phyloP scores from a whole-genome alignment of 1,140 invertebrate genomes.

The Palaemon carinicauda region DNA sequence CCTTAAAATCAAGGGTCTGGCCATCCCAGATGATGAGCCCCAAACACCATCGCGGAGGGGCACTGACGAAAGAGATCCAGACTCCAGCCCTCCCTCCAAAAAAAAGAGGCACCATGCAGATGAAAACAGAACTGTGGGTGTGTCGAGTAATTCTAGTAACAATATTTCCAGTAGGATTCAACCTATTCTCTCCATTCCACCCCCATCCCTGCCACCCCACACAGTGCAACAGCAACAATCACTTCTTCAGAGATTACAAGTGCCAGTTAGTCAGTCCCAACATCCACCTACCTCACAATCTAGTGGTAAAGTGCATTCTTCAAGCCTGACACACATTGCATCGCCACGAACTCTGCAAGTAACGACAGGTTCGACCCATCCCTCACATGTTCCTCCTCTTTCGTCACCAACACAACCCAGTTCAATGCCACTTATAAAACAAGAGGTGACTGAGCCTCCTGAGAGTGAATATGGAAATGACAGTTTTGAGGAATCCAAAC shows the following conservation, averaged over 20 bases:
- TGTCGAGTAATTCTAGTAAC: constrained; percentile 1
- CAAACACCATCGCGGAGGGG: constrained; percentile 11
- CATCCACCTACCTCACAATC: too few relatives aligned
- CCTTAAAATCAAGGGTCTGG: constrained; percentile 51
- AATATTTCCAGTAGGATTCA: neutral
- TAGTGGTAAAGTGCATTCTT: too few relatives aligned
- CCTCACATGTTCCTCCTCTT: constrained; percentile 4
- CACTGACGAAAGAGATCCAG: constrained; percentile 12
- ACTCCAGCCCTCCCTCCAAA: constrained; percentile 39
- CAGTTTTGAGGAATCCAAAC: constrained; percentile 41
- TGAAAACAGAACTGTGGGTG: constrained; percentile 16
- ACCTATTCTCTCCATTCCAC: neutral
- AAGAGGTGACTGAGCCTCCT: constrained; percentile 43
- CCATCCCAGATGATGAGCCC: constrained; percentile 51
- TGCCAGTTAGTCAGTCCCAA: too few relatives aligned
- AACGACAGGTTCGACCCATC: constrained; percentile 1
- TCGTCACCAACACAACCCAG: constrained; percentile 17
- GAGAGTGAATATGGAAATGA: constrained; percentile 36
- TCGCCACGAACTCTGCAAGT: neutral
- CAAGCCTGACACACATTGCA: neutral
- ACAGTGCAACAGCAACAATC: neutral
- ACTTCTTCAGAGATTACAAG: neutral
- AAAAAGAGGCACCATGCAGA: constrained; percentile 28
- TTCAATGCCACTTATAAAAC: constrained; percentile 35
- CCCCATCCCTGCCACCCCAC: neutral